phyloP scores from a whole-genome alignment of 1,140 invertebrate genomes.

The Pseudomyrmex concolor region DNA sequence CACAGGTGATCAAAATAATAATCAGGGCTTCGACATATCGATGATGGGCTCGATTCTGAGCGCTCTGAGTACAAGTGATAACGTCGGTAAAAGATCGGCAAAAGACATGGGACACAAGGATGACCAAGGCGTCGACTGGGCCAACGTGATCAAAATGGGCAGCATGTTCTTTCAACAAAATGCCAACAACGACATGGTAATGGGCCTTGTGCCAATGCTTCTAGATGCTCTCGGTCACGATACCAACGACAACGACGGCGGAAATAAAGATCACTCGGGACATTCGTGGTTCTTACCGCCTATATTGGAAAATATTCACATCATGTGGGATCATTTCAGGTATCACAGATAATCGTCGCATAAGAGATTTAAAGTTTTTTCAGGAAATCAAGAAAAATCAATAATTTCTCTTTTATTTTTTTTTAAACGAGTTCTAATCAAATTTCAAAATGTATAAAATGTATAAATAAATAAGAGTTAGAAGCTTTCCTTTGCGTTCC shows the following conservation, averaged over 20 bases:
- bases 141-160: conserved; percentile 87
- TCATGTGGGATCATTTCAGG: conserved; percentile 91
- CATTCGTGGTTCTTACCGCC: conserved; percentile 90
- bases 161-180: conserved; percentile 86
- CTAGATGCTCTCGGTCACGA: conserved; percentile 85
- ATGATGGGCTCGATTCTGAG: conserved; percentile 86
- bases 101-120: conserved; percentile 69
- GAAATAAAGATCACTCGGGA: conserved; percentile 88
- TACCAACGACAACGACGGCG: conserved; percentile 80
- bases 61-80: conserved; percentile 73
- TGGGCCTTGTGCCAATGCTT: conserved; percentile 88
- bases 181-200: conserved; percentile 85
- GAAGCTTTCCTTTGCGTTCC: too few species aligned
- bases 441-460: too few species aligned
- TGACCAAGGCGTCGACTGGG: conserved; percentile 83
- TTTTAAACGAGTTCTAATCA: not conserved
- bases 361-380: too few species aligned
- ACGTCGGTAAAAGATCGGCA: conserved; percentile 74
- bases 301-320: conserved; percentile 89
- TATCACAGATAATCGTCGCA: conserved; percentile 37
- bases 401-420: not conserved
- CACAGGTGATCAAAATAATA: conserved; percentile 81
- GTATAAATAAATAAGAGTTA: too few species aligned
- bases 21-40: conserved; percentile 85
- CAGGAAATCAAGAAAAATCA: not conserved